Conservation (phyloP, 37 sponge, comb jelly and placozoan species). For the Agelas oroides region DNA sequence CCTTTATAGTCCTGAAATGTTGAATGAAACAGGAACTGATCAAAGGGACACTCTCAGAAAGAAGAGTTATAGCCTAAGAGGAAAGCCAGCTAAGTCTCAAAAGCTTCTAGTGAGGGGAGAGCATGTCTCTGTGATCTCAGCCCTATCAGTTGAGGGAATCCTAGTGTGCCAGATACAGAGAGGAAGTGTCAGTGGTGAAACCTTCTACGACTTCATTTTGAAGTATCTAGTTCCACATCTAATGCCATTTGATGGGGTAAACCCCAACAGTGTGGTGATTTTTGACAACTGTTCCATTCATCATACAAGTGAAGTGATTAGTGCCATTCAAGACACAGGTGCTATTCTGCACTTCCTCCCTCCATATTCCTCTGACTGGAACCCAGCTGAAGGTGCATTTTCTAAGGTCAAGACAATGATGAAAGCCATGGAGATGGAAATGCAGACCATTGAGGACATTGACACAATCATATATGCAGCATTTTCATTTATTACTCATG, state of each 20-base stretch:
- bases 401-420: constrained; percentile 1
- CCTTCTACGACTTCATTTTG: constrained; percentile 1
- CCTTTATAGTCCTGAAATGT: constrained; percentile 30
- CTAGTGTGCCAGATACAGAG: constrained; percentile 26
- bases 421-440: constrained; percentile 4
- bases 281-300: constrained; percentile 43
- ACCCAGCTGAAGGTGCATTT: constrained; percentile 23
- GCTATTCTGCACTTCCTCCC: neutral
- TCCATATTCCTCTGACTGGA: constrained; percentile 21
- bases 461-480: constrained; percentile 21
- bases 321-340: neutral
- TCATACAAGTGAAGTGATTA: constrained; percentile 13
- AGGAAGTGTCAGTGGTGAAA: constrained; percentile 26
- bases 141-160: constrained; percentile 19
- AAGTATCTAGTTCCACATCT: constrained; percentile 1
- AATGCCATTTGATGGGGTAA: constrained; percentile 17
- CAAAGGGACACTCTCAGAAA: neutral
- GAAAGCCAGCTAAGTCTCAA: constrained; percentile 23
- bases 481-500: too few relatives aligned
- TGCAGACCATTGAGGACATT: constrained; percentile 20
- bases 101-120: constrained; percentile 35
- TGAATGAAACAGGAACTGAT: neutral
- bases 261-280: constrained; percentile 16
- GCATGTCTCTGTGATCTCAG: constrained; percentile 20
- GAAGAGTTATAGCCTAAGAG: constrained; percentile 45